These are phyloP conservation scores for Acanthurus leucopareius DNA, from an alignment of 2,797 vertebrate species.

Conservation along the genomic window DNA sequence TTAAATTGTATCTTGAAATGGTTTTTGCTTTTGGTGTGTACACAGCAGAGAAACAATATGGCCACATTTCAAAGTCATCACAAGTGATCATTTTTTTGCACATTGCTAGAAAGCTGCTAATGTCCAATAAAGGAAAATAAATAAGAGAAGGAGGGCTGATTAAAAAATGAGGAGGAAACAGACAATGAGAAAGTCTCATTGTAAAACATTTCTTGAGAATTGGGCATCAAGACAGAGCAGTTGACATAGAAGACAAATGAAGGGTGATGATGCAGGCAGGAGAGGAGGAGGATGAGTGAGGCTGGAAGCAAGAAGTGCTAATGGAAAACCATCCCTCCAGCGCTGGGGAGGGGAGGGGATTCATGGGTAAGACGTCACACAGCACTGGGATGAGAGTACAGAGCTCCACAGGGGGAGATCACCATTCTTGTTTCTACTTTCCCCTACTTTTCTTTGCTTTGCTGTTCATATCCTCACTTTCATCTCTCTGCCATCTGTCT, in stretches of 20 bases:
- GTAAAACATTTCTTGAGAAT: neutral
- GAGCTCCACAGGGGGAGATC: constrained; percentile 15
- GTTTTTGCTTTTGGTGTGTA: no score
- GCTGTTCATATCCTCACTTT: neutral
- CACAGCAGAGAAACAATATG: no score
- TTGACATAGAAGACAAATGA: neutral
- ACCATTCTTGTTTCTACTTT: neutral
- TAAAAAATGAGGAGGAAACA: neutral
- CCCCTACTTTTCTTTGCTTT: neutral
- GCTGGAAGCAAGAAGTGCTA: constrained; percentile 7
- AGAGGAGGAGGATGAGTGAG: neutral
- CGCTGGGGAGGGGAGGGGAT: constrained; percentile 16
- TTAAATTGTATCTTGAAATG: no score
- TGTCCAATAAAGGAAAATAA: neutral
- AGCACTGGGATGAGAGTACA: neutral
- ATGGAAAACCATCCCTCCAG: neutral
- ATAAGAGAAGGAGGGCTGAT: neutral
- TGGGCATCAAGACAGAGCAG: neutral
- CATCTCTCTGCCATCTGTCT: neutral
- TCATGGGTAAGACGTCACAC: constrained; percentile 14
- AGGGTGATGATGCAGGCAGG: neutral
- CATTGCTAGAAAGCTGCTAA: neutral
- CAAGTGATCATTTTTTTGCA: neutral
- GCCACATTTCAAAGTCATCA: neutral
- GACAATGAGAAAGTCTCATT: neutral